Percentiles rank a stretch among this genome's conserved stretches.
phyloP scores from a whole-genome alignment of 2,888 invertebrate species.

The Lacanobia wlatinum region DNA sequence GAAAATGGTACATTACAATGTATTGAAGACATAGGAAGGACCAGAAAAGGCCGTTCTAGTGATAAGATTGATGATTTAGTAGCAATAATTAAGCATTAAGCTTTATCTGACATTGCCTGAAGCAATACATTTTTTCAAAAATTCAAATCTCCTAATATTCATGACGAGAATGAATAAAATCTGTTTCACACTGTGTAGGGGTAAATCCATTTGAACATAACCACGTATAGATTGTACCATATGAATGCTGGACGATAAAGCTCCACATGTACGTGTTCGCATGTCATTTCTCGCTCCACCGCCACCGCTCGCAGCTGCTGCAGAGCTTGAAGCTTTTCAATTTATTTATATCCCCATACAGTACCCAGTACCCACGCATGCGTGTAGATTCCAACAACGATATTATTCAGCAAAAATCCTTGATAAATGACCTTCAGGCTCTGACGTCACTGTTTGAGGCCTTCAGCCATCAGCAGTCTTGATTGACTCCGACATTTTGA shows the following conservation, averaged over 20 bases:
- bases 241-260: slow-evolving; percentile 46
- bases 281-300: slow-evolving; percentile 63
- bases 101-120: background rate
- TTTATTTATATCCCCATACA: slow-evolving; percentile 58
- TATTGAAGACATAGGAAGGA: background rate
- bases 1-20: background rate
- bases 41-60: background rate
- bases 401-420: slow-evolving; percentile 63
- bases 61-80: background rate
- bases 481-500: slow-evolving; percentile 50
- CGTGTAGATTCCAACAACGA: slow-evolving; percentile 53
- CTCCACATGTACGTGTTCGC: slow-evolving; percentile 44
- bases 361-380: slow-evolving; percentile 51
- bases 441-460: slow-evolving; percentile 47
- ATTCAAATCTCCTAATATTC: background rate
- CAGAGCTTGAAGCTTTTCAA: slow-evolving; percentile 56
- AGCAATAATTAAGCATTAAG: too few relatives aligned
- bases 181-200: background rate
- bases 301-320: slow-evolving; percentile 54
- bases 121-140: background rate
- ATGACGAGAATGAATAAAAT: background rate
- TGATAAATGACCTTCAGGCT: slow-evolving; percentile 55
- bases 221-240: slow-evolving; percentile 11
- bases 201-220: slow-evolving; percentile 3
- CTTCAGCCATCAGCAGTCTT: slow-evolving; percentile 39